Base-by-base conservation (phyloP, 1,140 invertebrate species). In the Orchesella cincta region DNA sequence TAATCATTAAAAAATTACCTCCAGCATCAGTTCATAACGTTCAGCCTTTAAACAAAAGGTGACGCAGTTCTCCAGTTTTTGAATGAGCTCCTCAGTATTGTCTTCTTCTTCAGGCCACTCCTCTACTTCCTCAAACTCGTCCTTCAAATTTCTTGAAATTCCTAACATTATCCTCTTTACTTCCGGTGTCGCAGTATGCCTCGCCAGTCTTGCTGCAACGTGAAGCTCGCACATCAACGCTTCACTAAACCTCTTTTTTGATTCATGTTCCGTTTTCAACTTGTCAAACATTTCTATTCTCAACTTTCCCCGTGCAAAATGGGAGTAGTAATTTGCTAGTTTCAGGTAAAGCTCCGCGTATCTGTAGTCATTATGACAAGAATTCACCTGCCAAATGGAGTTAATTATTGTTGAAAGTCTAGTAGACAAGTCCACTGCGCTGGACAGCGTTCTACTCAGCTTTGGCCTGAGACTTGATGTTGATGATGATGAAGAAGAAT, bases 171-270 rank as follows among this genome's bases (percentile, higher is more conserved):
- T 78, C 64, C 79, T 76, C 31, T 78, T 54, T 12, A 82, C 79
- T 79, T 82, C 81, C 28, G 78, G 76, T 51, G 78, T 79, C 29
- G 79, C 75, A 34, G 76, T 74, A n/a, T 80, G 78, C 35, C 81
- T 77, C 36, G 78, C 79, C 5, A 82, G 64, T 54, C 81, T 26
- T 5, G 81, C 81, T 34, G 81, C 79, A 16, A 80, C 78, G 71
- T 82, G 81, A 3, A 82, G 73, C 77, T 82, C 81, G 76, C 81
- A 82, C 14, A 80, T 34, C 35, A 82, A 62, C n/a, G 81, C 81
- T 78, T 82, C 81, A 75, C 78, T 82, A 57, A 72, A 82, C 72
- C 79, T 18, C 51, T 82, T 82, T 34, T 76, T 76, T 1, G 34
- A 8, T 16, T 75, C 57, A 78, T 82, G 79, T 34, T 80, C 78